Percentiles rank a stretch among this genome's conserved stretches.
These are phyloP conservation scores for Epizoanthus fatuus DNA, from an alignment of 92 coral and sea anemone genomes.

Conservation along the genomic window DNA sequence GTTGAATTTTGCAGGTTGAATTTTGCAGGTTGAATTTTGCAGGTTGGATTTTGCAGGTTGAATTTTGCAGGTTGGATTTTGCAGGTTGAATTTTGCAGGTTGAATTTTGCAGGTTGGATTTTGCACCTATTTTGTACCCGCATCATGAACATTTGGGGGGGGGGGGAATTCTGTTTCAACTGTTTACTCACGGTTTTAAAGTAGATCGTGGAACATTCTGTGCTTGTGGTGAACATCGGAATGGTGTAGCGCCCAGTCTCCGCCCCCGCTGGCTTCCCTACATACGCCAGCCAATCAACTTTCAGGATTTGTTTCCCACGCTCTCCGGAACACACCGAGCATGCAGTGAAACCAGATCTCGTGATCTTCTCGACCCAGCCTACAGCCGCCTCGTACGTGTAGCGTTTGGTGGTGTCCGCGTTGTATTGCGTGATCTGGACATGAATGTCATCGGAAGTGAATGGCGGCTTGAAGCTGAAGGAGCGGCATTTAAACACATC, in stretches of 20 bases:
- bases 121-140: too few relatives aligned
- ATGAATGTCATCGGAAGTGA: conserved; percentile 63
- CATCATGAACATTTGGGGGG: too few relatives aligned
- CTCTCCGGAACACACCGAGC: conserved; percentile 81
- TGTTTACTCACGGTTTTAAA: conserved; percentile 53
- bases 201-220: conserved; percentile 48
- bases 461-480: conserved; percentile 55
- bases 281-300: conserved; percentile 84
- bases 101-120: too few relatives aligned
- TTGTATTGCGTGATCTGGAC: conserved; percentile 75
- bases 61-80: too few relatives aligned
- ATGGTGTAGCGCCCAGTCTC: conserved; percentile 68
- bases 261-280: conserved; percentile 62
- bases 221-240: conserved; percentile 71
- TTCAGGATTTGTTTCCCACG: conserved; percentile 65
- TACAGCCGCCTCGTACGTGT: conserved; percentile 85
- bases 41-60: too few relatives aligned
- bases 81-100: too few relatives aligned
- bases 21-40: too few relatives aligned
- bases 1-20: too few relatives aligned
- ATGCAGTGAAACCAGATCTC: conserved; percentile 65
- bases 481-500: conserved; percentile 57
- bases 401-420: conserved; percentile 53
- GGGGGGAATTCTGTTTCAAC: background rate
- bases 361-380: conserved; percentile 85